Evolutionary conservation across 2,888 invertebrate species (phyloP).

Genomic region (Tipula helvola): DNA sequence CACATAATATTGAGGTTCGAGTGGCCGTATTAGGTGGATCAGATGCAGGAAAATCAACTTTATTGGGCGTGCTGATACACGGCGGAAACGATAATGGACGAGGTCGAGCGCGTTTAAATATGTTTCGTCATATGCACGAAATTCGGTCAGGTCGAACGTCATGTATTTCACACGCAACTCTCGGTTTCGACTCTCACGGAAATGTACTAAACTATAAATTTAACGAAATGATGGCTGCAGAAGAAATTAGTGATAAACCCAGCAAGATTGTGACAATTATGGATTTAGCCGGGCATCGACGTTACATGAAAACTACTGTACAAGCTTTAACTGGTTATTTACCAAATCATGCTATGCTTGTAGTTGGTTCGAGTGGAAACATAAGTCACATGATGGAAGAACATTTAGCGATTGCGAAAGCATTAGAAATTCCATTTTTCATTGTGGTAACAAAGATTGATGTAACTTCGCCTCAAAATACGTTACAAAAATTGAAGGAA

Average conservation of each 20-base stretch:
- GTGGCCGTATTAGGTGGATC: conserved; percentile 91
- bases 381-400: conserved; percentile 76
- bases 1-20: conserved; percentile 77
- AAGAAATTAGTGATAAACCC: conserved; percentile 86
- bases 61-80: conserved; percentile 90
- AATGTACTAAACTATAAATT: conserved; percentile 81
- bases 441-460: conserved; percentile 91
- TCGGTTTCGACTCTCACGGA: conserved; percentile 85
- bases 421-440: conserved; percentile 79
- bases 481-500: conserved; percentile 44
- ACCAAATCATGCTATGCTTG: conserved; percentile 83
- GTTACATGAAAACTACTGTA: conserved; percentile 90
- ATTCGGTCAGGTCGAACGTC: conserved; percentile 89
- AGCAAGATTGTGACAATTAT: conserved; percentile 89
- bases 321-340: conserved; percentile 88
- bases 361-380: conserved; percentile 70
- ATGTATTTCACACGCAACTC: conserved; percentile 89
- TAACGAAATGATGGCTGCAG: conserved; percentile 79
- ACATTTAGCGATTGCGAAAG: conserved; percentile 73
- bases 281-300: conserved; percentile 91
- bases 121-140: conserved; percentile 92
- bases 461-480: conserved; percentile 47
- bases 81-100: conserved; percentile 92
- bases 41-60: conserved; percentile 94
- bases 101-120: conserved; percentile 86